These are phyloP conservation scores for Macquaria australasica DNA, from an alignment of 2,113 vertebrate genomes.

Conservation along the genomic window DNA sequence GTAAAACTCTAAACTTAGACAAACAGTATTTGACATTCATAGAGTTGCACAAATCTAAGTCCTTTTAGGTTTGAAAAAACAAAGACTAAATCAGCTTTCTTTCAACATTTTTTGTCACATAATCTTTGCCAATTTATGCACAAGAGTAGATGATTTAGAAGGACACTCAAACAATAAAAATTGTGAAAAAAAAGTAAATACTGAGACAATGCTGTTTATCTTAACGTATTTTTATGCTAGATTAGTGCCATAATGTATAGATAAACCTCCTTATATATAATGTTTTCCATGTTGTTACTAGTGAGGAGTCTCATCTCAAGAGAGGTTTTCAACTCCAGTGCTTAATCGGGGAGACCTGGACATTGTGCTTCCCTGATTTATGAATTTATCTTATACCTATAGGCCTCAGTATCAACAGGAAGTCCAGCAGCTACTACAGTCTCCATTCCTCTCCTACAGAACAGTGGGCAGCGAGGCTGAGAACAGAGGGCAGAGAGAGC, in stretches of 20 bases:
- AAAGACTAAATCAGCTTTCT: neutral
- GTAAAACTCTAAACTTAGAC: neutral
- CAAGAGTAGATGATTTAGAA: neutral
- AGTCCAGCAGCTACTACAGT: conserved; percentile 68
- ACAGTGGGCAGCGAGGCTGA: conserved; percentile 84
- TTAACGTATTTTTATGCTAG: neutral
- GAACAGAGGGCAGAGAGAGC: conserved; percentile 86
- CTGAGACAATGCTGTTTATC: neutral
- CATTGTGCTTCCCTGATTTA: neutral
- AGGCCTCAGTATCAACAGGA: conserved; percentile 43
- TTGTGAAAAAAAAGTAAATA: neutral
- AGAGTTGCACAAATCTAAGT: neutral
- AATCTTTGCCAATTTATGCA: neutral
- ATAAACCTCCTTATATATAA: neutral
- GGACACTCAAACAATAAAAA: neutral
- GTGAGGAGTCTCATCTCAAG: neutral
- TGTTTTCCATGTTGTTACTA: neutral
- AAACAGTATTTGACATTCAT: neutral
- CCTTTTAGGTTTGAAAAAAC: neutral
- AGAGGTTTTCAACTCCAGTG: neutral
- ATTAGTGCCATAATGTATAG: neutral
- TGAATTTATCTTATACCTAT: neutral
- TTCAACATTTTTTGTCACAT: neutral
- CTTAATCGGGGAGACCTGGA: neutral
- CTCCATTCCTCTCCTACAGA: conserved; percentile 85